phyloP scores from a whole-genome alignment of 2,113 vertebrate genomes.

The Carassius auratus region DNA sequence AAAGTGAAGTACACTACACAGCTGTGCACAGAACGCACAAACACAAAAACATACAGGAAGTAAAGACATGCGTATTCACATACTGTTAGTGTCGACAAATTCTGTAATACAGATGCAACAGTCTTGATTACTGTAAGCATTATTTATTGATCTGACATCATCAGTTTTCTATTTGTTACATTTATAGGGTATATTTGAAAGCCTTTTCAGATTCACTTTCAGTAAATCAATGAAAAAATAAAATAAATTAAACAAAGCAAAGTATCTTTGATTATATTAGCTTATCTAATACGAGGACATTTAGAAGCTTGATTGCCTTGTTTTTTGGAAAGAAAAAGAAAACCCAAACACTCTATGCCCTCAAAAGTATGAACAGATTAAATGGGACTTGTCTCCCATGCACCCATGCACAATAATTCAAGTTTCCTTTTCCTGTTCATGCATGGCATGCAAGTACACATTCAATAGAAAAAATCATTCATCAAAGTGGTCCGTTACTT shows the following conservation, averaged over 20 bases:
- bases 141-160: conserved; percentile 48
- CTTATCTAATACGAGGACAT: conserved; percentile 12
- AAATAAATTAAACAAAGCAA: not conserved
- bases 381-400: conserved; percentile 21
- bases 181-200: conserved; percentile 11
- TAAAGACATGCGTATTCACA: conserved; percentile 43
- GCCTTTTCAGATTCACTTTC: not conserved
- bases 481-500: conserved; percentile 21
- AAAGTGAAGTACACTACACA: conserved; percentile 23
- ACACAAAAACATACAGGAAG: conserved; percentile 40
- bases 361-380: conserved; percentile 35
- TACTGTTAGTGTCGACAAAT: conserved; percentile 37
- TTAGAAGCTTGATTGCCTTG: not conserved
- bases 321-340: not conserved
- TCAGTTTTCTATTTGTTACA: conserved; percentile 32
- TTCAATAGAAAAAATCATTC: conserved; percentile 10
- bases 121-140: conserved; percentile 30
- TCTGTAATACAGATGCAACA: conserved; percentile 19
- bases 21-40: conserved; percentile 17
- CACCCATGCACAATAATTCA: conserved; percentile 33
- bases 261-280: conserved; percentile 23
- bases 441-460: conserved; percentile 46
- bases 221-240: not conserved
- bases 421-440: conserved; percentile 35
- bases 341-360: conserved; percentile 15